These are phyloP conservation scores for Cheilosia soror DNA, from an alignment of 2,888 invertebrate genomes.

Conservation along the genomic window DNA sequence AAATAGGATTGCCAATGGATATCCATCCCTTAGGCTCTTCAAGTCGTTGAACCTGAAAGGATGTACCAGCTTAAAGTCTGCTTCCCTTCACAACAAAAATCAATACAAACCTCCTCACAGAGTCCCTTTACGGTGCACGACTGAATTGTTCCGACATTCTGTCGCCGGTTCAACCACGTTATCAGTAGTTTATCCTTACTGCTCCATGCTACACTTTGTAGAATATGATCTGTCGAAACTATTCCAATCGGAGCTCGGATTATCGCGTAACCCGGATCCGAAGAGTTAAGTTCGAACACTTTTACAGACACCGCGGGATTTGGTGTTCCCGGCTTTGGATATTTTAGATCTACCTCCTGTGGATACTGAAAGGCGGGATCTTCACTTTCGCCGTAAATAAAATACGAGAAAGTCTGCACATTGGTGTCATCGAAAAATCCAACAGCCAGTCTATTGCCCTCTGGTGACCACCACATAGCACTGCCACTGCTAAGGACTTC, in stretches of 20 bases:
- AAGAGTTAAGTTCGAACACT: slow-evolving; percentile 85
- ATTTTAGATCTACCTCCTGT: slow-evolving; percentile 87
- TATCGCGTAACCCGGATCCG: slow-evolving; percentile 80
- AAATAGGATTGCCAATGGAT: slow-evolving; percentile 85
- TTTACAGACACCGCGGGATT: slow-evolving; percentile 90
- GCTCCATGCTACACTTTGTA: slow-evolving; percentile 90
- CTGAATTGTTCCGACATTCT: slow-evolving; percentile 86
- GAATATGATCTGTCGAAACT: slow-evolving; percentile 87
- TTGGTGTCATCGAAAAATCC: slow-evolving; percentile 89
- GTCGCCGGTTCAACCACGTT: slow-evolving; percentile 93
- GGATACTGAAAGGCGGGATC: slow-evolving; percentile 88
- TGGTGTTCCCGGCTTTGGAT: slow-evolving; percentile 91
- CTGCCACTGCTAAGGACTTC: slow-evolving; percentile 89
- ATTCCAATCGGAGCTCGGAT: slow-evolving; percentile 85
- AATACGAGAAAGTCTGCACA: slow-evolving; percentile 87
- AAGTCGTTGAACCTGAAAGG: slow-evolving; percentile 84
- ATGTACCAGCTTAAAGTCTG: background rate
- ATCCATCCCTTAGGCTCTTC: slow-evolving; percentile 89
- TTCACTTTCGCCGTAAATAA: slow-evolving; percentile 87
- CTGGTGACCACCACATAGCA: slow-evolving; percentile 92
- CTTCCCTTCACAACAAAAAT: background rate
- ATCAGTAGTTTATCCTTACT: slow-evolving; percentile 87
- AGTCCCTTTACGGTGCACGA: slow-evolving; percentile 78
- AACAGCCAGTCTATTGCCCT: slow-evolving; percentile 88
- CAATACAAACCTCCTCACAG: slow-evolving; percentile 78